These are phyloP conservation scores for Sander vitreus DNA, from an alignment of 2,113 vertebrate genomes.

Conservation along the genomic window DNA sequence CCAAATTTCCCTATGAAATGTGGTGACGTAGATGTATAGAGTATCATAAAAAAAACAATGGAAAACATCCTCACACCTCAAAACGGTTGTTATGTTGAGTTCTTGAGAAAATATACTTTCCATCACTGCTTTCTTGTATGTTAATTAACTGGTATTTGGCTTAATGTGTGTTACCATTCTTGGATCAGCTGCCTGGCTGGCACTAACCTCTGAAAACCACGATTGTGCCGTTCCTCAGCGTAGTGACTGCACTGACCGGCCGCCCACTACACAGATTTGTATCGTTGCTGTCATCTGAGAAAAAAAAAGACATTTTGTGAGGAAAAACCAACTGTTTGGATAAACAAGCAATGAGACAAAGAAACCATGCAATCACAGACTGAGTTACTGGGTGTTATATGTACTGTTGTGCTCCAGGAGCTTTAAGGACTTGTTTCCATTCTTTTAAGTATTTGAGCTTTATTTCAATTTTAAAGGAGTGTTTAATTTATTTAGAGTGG, in stretches of 20 bases:
- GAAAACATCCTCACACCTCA: not conserved
- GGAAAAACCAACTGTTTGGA: conserved; percentile 3
- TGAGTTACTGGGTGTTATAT: not conserved
- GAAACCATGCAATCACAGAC: not conserved
- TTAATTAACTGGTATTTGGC: not conserved
- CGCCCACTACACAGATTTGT: conserved; percentile 91
- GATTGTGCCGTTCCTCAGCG: conserved; percentile 91
- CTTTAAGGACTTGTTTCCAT: not conserved
- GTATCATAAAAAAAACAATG: not conserved
- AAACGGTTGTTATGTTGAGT: not conserved
- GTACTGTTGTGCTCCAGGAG: not conserved
- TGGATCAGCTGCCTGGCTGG: not conserved
- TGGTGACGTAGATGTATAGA: not conserved
- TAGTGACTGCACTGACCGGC: conserved; percentile 88
- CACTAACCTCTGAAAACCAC: conserved; percentile 93
- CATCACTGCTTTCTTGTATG: not conserved
- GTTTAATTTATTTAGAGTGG: conserved; percentile 16
- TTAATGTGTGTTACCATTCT: not conserved
- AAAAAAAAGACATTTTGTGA: conserved; percentile 13
- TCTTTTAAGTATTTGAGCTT: conserved; percentile 7
- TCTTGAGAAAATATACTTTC: not conserved
- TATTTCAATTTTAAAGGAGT: not conserved
- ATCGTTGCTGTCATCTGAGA: conserved; percentile 83
- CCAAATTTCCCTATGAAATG: not conserved
- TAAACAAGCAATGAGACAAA: conserved; percentile 1